Evolutionary conservation across 2,113 vertebrate species (phyloP).

Genomic region (Balaeniceps rex): DNA sequence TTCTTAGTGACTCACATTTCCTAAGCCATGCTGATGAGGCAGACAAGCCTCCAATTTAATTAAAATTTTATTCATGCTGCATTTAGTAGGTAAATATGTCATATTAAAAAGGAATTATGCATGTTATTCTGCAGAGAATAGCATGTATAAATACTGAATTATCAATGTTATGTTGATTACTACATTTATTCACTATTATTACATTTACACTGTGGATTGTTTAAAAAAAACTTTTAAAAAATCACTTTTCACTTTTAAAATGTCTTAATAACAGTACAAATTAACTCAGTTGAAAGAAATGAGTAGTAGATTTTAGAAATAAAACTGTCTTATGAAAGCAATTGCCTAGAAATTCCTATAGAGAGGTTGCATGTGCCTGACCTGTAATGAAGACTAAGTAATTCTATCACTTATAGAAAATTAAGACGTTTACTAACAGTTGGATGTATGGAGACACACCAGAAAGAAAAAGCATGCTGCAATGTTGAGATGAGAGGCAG

Average conservation of each 20-base stretch:
- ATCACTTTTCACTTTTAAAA: neutral
- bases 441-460: neutral
- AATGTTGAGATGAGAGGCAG: neutral
- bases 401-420: neutral
- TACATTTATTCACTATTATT: neutral
- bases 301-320: neutral
- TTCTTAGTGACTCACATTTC: neutral
- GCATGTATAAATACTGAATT: neutral
- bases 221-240: neutral
- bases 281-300: neutral
- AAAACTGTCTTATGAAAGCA: neutral
- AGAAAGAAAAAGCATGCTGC: neutral
- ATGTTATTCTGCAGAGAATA: neutral
- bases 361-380: neutral
- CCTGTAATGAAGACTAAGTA: neutral
- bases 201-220: neutral
- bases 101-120: neutral
- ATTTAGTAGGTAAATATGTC: neutral
- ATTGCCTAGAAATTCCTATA: neutral
- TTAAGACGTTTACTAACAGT: neutral
- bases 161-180: neutral
- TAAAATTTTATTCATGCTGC: neutral
- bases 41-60: neutral
- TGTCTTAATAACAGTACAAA: neutral
- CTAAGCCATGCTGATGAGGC: neutral